Evolutionary conservation across 2,888 invertebrate species (phyloP).

Genomic region (Trileptium ribeirensis): DNA sequence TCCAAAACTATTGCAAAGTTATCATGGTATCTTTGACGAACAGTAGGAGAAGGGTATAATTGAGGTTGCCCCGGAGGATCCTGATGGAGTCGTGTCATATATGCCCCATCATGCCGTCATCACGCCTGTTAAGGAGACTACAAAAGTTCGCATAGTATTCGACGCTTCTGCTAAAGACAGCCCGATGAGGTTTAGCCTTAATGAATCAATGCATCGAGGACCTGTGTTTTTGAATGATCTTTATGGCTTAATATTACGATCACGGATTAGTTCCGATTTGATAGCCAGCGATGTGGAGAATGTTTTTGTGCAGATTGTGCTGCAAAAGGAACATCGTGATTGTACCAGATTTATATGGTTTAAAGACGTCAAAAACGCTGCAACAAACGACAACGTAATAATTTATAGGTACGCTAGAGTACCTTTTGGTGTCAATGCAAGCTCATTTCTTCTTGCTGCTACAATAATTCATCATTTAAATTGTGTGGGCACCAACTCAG

Average conservation of each 20-base stretch:
- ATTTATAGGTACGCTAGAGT: not conserved
- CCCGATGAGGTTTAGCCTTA: not conserved
- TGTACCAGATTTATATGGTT: not conserved
- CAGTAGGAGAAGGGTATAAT: not conserved
- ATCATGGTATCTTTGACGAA: not conserved
- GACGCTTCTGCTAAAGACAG: not conserved
- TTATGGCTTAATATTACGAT: not conserved
- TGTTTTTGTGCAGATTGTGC: not conserved
- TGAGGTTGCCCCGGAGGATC: not conserved
- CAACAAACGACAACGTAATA: not conserved
- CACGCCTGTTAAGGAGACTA: not conserved
- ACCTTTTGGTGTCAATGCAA: not conserved
- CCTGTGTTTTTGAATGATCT: not conserved
- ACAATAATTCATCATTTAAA: not conserved
- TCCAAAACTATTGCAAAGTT: not conserved
- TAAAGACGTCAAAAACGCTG: not conserved
- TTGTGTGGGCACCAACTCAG: not conserved
- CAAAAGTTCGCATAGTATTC: not conserved
- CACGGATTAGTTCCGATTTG: not conserved
- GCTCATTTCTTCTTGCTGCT: not conserved
- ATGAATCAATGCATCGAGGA: not conserved
- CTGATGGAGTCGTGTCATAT: not conserved
- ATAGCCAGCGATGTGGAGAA: not conserved
- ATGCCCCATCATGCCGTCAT: not conserved
- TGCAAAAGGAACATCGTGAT: not conserved